Base-by-base conservation (phyloP, 2,113 vertebrate genomes). In the Caretta caretta region DNA sequence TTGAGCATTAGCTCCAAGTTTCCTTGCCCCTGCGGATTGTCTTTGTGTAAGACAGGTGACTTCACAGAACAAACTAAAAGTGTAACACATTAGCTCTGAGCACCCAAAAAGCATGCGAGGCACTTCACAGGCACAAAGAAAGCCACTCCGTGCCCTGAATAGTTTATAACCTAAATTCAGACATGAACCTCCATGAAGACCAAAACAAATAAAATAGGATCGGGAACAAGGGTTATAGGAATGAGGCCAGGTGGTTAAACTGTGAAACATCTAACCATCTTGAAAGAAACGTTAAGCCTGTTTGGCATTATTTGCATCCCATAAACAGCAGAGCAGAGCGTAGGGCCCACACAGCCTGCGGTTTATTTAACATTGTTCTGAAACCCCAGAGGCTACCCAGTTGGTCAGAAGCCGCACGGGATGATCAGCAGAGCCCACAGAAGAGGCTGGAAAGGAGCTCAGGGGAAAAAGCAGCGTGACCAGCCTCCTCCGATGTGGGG, bases 71-170 rank as follows among this genome's bases (percentile, higher is more conserved):
- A 69, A 87, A 62, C 49, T 76, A 46, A 48, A 35, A 38, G 80
- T 87, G 69, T 12, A 79, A 93, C 89, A 59, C 1, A 69, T 31
- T n/a, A 48, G 0, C 24, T 81, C 76, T 80, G 50, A 90, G 27
- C 42, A 92, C 1, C 6, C n/a, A 86, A 56, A 25, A 46, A 22
- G 10, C 14, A 11, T 29, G 8, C 2, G 22, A 0, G 0, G 54
- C 86, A 90, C 49, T 83, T 56, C 38, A 49, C 48, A 48, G 48
- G 88, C 16, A 29, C 8, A 57, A 3, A 25, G 6, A 13, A 12
- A 6, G 14, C 12, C 0, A 0, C 1, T 2, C 51, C 35, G 14
- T 92, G n/a, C 84, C 38, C 25, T 17, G 38, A 94, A 78, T 1
- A 56, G 4, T 22, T 0, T 2, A 87, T 38, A 2, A 54, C 5